Evolutionary conservation across 2,113 vertebrate genomes (phyloP), one percentile per base, ranked within the genome.

Genomic region (Phycodurus eques): DNA sequence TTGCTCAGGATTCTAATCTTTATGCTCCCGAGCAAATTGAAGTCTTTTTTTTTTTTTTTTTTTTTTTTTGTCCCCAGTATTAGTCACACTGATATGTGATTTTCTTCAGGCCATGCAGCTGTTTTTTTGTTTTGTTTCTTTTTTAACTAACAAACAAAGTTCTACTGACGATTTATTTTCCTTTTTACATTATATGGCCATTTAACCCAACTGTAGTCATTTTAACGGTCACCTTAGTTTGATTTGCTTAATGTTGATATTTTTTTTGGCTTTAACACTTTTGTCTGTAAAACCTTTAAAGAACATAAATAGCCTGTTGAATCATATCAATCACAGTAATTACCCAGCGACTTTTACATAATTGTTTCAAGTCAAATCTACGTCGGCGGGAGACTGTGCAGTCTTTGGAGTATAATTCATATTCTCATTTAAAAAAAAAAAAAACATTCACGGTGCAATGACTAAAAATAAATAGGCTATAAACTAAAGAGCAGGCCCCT

Each of bases 401-500:
- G 19, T 4, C 13, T 42, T 22, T 5, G 8, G 62, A 43, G 33
- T 5, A 62, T 44, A 84, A 90, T 83, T 83, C 82, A 85, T 88
- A 81, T 78, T 77, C 79, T 76, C 76, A 65, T 81, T 89, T 85
- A 9, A 13, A 14, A 27, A 1, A 7, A 31, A 59, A 59, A 31
- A 14, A 10, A 15, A 33, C 3, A 1, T 6, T 2, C 31, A 4
- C 11, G 10, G 10, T 27, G 56, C n/a, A 31, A 35, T 35, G 59
- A 17, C 8, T 35, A 61, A 35, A 61, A 17, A 8, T 35, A 61
- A 61, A 61, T 13, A 35, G 59, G 59, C 33, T 15, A 35, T 35
- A 61, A 35, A 59, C 14, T 35, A 8, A 35, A 33, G 7, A 61
- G 59, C 14, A 0, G 31, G 4, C 19, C 20, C 27, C 22, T 35